These are phyloP conservation scores for Cephus runcator DNA, from an alignment of 2,888 invertebrate species.

Conservation along the genomic window DNA sequence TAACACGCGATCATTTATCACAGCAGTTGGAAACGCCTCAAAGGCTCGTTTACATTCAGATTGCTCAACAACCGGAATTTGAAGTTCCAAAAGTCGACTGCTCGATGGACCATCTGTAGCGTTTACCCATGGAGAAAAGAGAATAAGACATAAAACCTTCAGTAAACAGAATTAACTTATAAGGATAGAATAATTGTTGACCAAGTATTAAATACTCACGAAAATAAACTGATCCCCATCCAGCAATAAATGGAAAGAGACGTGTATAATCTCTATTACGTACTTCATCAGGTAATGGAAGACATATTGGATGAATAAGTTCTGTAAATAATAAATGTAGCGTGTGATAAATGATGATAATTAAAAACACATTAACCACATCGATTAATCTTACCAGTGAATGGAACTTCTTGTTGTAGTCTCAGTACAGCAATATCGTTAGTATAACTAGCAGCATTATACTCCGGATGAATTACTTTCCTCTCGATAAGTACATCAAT, in stretches of 20 bases:
- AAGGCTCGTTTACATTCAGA: slow-evolving; percentile 72
- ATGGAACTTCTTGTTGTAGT: slow-evolving; percentile 69
- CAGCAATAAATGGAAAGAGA: slow-evolving; percentile 78
- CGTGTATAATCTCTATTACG: slow-evolving; percentile 69
- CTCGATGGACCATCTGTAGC: slow-evolving; percentile 76
- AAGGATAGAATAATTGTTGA: background rate
- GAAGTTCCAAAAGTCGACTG: slow-evolving; percentile 73
- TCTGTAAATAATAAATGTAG: slow-evolving; percentile 66
- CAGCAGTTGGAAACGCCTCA: slow-evolving; percentile 67
- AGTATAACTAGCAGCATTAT: slow-evolving; percentile 71
- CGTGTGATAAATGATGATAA: slow-evolving; percentile 3
- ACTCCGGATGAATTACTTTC: slow-evolving; percentile 75
- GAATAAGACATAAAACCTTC: background rate
- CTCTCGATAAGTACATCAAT: slow-evolving; percentile 73
- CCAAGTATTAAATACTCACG: slow-evolving; percentile 68
- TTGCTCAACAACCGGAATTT: slow-evolving; percentile 76
- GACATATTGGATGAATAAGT: slow-evolving; percentile 78
- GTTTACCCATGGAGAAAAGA: slow-evolving; percentile 10
- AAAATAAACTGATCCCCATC: slow-evolving; percentile 82
- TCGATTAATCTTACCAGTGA: slow-evolving; percentile 67
- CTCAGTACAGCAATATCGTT: slow-evolving; percentile 85
- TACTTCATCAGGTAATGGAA: slow-evolving; percentile 72
- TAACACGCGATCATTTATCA: slow-evolving; percentile 73
- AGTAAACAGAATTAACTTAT: background rate
- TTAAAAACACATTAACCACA: slow-evolving; percentile 4